phyloP scores from a whole-genome alignment of 1,140 invertebrate species.

The Neodiprion lecontei region DNA sequence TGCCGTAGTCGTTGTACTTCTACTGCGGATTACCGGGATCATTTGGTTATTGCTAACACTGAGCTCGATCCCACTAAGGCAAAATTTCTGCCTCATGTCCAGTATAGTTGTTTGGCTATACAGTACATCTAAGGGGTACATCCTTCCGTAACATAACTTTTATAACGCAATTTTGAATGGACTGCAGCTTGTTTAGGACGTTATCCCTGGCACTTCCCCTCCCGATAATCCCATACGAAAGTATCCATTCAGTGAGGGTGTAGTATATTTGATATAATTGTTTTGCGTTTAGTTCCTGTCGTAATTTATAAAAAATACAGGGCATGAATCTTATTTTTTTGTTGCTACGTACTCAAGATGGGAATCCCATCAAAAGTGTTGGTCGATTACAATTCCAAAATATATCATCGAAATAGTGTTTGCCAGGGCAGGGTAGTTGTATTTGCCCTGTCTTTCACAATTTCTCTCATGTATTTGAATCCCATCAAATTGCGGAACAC shows the following conservation, averaged over 20 bases:
- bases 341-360: neutral
- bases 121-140: too few species aligned
- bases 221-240: neutral
- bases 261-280: neutral
- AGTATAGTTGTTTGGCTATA: too few species aligned
- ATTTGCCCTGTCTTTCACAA: neutral
- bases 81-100: too few species aligned
- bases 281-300: neutral
- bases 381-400: constrained; percentile 18
- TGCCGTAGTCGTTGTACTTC: too few species aligned
- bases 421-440: neutral
- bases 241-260: neutral
- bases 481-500: neutral
- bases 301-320: constrained; percentile 17
- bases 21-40: too few species aligned
- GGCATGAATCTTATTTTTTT: constrained; percentile 14
- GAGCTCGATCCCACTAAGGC: too few species aligned
- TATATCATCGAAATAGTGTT: constrained; percentile 12
- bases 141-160: neutral
- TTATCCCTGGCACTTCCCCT: neutral
- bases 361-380: constrained; percentile 10
- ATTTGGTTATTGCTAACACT: too few species aligned
- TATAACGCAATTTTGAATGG: neutral
- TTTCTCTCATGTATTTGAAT: neutral
- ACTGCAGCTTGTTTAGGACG: neutral